Conservation (phyloP, 1,140 invertebrate species). For the Drosophila oshimai region DNA sequence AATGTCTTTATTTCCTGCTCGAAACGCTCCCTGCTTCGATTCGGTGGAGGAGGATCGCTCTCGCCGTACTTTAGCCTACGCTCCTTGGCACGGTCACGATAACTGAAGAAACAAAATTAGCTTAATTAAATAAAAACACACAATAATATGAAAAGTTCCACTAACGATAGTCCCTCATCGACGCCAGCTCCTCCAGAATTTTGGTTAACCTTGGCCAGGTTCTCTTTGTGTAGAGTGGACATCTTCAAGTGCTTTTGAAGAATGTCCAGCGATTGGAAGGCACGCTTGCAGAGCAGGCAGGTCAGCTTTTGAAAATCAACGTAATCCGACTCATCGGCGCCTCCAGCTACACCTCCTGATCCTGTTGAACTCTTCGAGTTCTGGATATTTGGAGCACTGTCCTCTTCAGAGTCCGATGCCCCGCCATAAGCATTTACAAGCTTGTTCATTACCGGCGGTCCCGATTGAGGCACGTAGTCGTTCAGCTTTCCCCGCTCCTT, state of each 20-base stretch:
- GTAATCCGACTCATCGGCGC: constrained; percentile 85
- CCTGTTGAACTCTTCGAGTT: constrained; percentile 66
- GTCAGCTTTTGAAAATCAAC: constrained; percentile 95
- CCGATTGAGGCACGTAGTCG: constrained; percentile 39
- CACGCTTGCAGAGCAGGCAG: constrained; percentile 97
- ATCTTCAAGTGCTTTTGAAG: constrained; percentile 95
- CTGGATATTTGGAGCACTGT: constrained; percentile 76
- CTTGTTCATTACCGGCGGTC: constrained; percentile 52
- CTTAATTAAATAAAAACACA: background rate
- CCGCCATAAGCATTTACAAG: constrained; percentile 89
- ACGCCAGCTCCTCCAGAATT: background rate
- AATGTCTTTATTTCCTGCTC: constrained; percentile 83
- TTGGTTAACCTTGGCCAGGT: constrained; percentile 85
- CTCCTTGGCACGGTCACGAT: constrained; percentile 98
- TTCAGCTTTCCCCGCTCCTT: constrained; percentile 62
- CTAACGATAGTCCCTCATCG: constrained; percentile 47
- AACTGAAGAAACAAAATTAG: constrained; percentile 82
- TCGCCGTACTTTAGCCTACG: constrained; percentile 96
- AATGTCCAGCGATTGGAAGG: constrained; percentile 94
- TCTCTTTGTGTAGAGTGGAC: constrained; percentile 98
- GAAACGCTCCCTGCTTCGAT: constrained; percentile 88
- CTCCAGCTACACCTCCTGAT: background rate
- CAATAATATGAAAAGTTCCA: background rate
- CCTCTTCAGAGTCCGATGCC: constrained; percentile 84
- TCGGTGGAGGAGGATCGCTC: constrained; percentile 88